Conservation (phyloP, 2,888 invertebrate species). For the Coelinius sp. region DNA sequence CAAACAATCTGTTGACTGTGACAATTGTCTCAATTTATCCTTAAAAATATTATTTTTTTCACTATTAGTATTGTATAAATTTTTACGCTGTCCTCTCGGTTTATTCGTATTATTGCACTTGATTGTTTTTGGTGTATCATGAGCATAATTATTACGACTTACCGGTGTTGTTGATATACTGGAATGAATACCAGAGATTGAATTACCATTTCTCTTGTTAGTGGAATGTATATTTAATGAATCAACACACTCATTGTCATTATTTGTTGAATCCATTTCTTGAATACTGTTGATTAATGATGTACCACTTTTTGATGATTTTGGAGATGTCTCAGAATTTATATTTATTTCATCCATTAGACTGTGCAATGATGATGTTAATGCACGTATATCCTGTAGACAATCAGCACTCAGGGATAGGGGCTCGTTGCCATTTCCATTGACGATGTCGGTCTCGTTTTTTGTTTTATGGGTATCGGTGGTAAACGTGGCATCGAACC, state of each 20-base stretch:
- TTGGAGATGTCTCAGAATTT: background rate
- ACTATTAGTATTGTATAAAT: conserved; percentile 42
- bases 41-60: conserved; percentile 40
- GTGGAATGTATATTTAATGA: conserved; percentile 41
- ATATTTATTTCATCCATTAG: conserved; percentile 54
- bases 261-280: conserved; percentile 40
- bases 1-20: conserved; percentile 53
- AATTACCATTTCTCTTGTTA: conserved; percentile 50
- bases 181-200: conserved; percentile 47
- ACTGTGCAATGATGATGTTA: conserved; percentile 56
- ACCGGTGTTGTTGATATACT: conserved; percentile 27
- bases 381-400: conserved; percentile 53
- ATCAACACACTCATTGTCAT: conserved; percentile 34
- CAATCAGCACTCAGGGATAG: conserved; percentile 55
- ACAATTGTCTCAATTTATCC: conserved; percentile 44
- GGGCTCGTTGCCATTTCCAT: conserved; percentile 50
- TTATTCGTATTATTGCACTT: conserved; percentile 32
- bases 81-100: conserved; percentile 27
- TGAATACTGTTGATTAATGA: conserved; percentile 54
- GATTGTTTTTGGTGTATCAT: conserved; percentile 22
- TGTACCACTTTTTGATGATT: conserved; percentile 46
- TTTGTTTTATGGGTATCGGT: conserved; percentile 20
- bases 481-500: conserved; percentile 40
- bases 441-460: conserved; percentile 50
- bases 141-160: conserved; percentile 25